Evolutionary conservation across 2,888 invertebrate species (phyloP).

Genomic region (Noctua fimbriata): DNA sequence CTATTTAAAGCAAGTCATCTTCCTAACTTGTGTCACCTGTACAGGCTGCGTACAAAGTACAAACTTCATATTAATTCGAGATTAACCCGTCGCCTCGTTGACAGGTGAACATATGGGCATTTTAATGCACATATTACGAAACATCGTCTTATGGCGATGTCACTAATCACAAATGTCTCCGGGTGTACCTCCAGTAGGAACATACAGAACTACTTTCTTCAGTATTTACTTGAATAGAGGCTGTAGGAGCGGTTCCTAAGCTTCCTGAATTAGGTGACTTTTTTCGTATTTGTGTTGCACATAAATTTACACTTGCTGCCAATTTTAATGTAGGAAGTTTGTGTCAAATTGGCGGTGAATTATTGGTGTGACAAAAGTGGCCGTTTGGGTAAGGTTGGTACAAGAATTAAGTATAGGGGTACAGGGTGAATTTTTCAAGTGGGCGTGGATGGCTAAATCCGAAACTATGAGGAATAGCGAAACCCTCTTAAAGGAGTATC

Average conservation of each 20-base stretch:
- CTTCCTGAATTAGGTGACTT: constrained; percentile 48
- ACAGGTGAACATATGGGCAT: constrained; percentile 40
- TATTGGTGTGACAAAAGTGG: not conserved
- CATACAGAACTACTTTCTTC: constrained; percentile 54
- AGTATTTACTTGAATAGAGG: constrained; percentile 15
- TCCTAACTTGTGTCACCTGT: not conserved
- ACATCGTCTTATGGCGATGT: constrained; percentile 62
- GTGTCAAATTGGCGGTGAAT: not conserved
- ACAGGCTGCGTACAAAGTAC: not conserved
- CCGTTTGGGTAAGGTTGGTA: not conserved
- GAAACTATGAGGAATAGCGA: too few species aligned
- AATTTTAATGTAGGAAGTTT: constrained; percentile 41
- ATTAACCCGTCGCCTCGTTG: constrained; percentile 45
- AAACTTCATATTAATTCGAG: constrained; percentile 23
- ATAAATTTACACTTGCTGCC: constrained; percentile 35
- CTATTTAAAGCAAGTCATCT: not conserved
- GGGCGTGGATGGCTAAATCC: too few species aligned
- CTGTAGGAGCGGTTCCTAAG: constrained; percentile 17
- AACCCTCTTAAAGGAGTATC: too few species aligned
- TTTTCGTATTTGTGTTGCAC: constrained; percentile 17
- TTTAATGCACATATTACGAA: constrained; percentile 57
- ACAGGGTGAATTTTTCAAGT: too few species aligned
- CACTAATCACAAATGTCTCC: constrained; percentile 66
- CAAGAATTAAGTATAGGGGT: not conserved
- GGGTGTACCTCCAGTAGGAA: constrained; percentile 48